Conservation (phyloP, 2,797 vertebrate genomes). For the Cygnus olor region DNA sequence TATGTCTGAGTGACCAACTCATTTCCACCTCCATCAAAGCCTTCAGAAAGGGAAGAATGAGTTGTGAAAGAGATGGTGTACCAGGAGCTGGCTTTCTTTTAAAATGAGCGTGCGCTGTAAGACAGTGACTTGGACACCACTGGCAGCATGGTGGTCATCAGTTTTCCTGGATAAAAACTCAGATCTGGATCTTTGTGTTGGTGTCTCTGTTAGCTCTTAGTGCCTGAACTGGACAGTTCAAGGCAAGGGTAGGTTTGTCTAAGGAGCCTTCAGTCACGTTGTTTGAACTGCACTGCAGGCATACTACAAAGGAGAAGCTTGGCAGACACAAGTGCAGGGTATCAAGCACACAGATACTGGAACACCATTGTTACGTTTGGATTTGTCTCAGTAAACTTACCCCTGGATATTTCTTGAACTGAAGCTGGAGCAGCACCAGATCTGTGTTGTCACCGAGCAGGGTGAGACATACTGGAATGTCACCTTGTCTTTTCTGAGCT, state of each 20-base stretch:
- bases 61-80: background rate
- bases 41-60: background rate
- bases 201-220: rapidly evolving
- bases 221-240: background rate
- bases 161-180: background rate
- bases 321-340: background rate
- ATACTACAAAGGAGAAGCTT: background rate
- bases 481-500: background rate
- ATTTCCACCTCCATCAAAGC: background rate
- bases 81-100: background rate
- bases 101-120: background rate
- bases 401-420: rapidly evolving
- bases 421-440: background rate
- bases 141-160: background rate
- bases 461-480: background rate
- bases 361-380: background rate
- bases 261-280: background rate
- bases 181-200: background rate
- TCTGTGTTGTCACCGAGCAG: rapidly evolving
- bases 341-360: background rate
- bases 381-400: background rate
- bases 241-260: background rate
- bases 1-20: background rate
- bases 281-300: background rate
- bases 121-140: background rate